Evolutionary conservation across 2,888 invertebrate genomes (phyloP).

Genomic region (Sarcophaga subvicina): DNA sequence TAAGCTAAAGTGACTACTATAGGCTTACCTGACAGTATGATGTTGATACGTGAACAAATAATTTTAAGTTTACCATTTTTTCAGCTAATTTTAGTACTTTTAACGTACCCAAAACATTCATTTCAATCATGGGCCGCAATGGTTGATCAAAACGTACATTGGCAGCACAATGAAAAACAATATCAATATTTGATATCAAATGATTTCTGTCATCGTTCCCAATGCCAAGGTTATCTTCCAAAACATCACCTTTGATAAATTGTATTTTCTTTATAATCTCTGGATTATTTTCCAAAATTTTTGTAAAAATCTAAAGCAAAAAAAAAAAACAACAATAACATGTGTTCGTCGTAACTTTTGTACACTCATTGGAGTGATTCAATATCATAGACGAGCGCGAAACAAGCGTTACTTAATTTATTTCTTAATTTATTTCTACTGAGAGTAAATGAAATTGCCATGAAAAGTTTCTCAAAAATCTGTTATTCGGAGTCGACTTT

Average conservation of each 20-base stretch:
- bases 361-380: no score
- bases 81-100: conserved; percentile 90
- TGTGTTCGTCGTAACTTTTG: no score
- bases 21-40: conserved; percentile 87
- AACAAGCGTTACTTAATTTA: no score
- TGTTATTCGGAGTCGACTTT: no score
- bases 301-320: conserved; percentile 83
- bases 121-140: conserved; percentile 89
- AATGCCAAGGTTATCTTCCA: conserved; percentile 84
- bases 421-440: no score
- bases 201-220: conserved; percentile 84
- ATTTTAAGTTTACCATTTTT: conserved; percentile 86
- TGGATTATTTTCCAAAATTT: conserved; percentile 83
- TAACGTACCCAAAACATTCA: conserved; percentile 93
- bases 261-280: conserved; percentile 85
- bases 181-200: conserved; percentile 85
- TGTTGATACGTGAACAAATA: conserved; percentile 94
- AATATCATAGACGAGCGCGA: no score
- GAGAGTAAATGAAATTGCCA: no score
- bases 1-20: background rate
- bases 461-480: no score
- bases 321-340: conserved; percentile 1
- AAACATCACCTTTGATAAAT: conserved; percentile 86
- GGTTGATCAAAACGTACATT: conserved; percentile 94
- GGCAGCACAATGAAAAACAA: conserved; percentile 93